A percentile compares a stretch with the other conserved stretches of the same genome.
Evolutionary conservation across 2,113 vertebrate species (phyloP).

Genomic region (Epinephelus moara): DNA sequence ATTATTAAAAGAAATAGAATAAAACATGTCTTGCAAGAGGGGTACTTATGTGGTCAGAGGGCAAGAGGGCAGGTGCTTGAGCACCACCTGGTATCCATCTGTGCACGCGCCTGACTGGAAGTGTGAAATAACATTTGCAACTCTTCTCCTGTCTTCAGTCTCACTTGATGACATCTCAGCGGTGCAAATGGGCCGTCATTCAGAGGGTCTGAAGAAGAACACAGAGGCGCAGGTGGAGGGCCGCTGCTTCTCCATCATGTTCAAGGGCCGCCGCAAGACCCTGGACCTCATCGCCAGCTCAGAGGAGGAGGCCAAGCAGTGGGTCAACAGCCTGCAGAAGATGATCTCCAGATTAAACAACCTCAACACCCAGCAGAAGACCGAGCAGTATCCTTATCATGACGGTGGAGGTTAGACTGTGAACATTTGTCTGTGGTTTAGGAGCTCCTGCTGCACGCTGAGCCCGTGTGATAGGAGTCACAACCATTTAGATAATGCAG

Average conservation of each 20-base stretch:
- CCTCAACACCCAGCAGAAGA: slow-evolving; percentile 88
- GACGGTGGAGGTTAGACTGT: neutral
- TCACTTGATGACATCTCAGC: slow-evolving; percentile 91
- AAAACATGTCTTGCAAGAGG: too few species aligned
- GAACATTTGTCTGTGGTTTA: too few species aligned
- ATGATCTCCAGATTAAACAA: slow-evolving; percentile 85
- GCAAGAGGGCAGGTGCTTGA: too few species aligned
- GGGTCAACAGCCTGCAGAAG: slow-evolving; percentile 91
- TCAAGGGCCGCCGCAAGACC: slow-evolving; percentile 91
- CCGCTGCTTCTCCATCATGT: slow-evolving; percentile 95
- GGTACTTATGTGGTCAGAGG: too few species aligned
- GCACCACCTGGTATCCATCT: too few species aligned
- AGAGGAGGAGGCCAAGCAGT: slow-evolving; percentile 89
- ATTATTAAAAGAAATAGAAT: too few species aligned
- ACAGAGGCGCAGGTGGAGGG: slow-evolving; percentile 88
- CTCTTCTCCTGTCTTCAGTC: slow-evolving; percentile 81
- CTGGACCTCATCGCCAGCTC: slow-evolving; percentile 93
- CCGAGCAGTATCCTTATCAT: slow-evolving; percentile 94
- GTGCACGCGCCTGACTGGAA: neutral
- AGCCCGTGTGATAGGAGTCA: neutral
- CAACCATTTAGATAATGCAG: neutral
- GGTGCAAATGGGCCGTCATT: slow-evolving; percentile 91
- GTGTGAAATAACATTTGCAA: neutral
- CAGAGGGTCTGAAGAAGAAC: slow-evolving; percentile 92
- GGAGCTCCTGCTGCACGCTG: neutral